phyloP scores from a whole-genome alignment of 2,888 invertebrate genomes.

The Aporophyla nigra region DNA sequence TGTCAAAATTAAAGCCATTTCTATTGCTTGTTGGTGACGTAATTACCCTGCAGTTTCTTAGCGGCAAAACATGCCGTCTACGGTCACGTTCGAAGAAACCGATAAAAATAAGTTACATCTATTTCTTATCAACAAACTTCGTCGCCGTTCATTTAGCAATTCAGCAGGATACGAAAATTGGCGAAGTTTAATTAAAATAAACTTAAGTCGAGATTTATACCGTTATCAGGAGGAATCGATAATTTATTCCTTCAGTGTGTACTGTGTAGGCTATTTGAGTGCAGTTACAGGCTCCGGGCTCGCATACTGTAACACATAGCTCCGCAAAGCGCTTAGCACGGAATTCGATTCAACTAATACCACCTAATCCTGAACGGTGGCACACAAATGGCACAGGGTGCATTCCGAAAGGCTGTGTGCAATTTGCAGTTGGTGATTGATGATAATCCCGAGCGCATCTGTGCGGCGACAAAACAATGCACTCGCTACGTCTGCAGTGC shows the following conservation, averaged over 20 bases:
- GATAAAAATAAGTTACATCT: constrained; percentile 75
- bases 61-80: constrained; percentile 28
- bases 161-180: constrained; percentile 81
- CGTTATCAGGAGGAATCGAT: constrained; percentile 72
- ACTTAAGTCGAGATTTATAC: constrained; percentile 67
- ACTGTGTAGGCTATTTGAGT: constrained; percentile 69
- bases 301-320: constrained; percentile 82
- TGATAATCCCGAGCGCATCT: constrained; percentile 86
- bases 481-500: constrained; percentile 60
- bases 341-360: constrained; percentile 90
- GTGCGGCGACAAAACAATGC: constrained; percentile 79
- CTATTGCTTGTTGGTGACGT: too few relatives aligned
- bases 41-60: constrained; percentile 10
- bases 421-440: constrained; percentile 88
- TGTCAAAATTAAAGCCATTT: too few relatives aligned
- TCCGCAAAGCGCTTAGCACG: constrained; percentile 87
- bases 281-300: constrained; percentile 73
- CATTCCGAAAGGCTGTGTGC: constrained; percentile 87
- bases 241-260: constrained; percentile 71
- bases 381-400: constrained; percentile 84
- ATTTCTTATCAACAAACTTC: constrained; percentile 66
- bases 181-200: constrained; percentile 82
- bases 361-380: constrained; percentile 86
- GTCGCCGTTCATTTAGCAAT: constrained; percentile 68
- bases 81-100: constrained; percentile 66